Evolutionary conservation across 2,113 vertebrate species (phyloP), one percentile per base, ranked within the genome.

Genomic region (Hippopotamus amphibius): DNA sequence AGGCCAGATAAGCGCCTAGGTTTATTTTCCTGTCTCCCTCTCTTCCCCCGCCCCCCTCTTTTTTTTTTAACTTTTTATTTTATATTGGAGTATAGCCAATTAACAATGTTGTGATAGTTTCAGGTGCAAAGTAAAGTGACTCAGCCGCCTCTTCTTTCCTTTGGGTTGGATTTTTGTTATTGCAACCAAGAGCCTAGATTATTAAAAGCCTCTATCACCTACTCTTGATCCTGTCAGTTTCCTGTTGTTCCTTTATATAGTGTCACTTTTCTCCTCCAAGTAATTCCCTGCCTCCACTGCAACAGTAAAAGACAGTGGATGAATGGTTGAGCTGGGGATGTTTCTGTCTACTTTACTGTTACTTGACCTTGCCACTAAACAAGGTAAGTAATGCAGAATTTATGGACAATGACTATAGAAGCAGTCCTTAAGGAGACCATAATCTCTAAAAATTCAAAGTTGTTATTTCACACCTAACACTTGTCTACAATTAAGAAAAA

Each of bases 391-490:
- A 66, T 61, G 7, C 13, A 92, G 13, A 6, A 72, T 22, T 90
- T 81, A 74, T 30, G 57, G 33, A 66, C 22, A 92, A 71, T 82
- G 41, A 86, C 12, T 63, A 87, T 0, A 74, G 24, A 82, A 71
- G 66, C 28, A 59, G 48, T 72, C 9, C 53, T 92, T 84, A 80
- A 76, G 46, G n/a, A 66, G 19, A 83, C 17, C 69, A 50, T 50
- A 87, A 84, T n/a, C 59, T 41, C 68, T 79, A 68, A 63, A 93
- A 89, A 26, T 43, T 89, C 71, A 97, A 10, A 94, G n/a, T 53
- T 77, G 63, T 81, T 57, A 90, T 87, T 94, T 84, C 48, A 66
- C 53, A 89, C 21, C 66, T 79, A 79, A 85, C 19, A 71, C 1
- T 71, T 65, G 43, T 46, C 53, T 76, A 87, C 22, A 86, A 48